Evolutionary conservation across 1,140 invertebrate genomes (phyloP).

Genomic region (Metaphire vulgaris): DNA sequence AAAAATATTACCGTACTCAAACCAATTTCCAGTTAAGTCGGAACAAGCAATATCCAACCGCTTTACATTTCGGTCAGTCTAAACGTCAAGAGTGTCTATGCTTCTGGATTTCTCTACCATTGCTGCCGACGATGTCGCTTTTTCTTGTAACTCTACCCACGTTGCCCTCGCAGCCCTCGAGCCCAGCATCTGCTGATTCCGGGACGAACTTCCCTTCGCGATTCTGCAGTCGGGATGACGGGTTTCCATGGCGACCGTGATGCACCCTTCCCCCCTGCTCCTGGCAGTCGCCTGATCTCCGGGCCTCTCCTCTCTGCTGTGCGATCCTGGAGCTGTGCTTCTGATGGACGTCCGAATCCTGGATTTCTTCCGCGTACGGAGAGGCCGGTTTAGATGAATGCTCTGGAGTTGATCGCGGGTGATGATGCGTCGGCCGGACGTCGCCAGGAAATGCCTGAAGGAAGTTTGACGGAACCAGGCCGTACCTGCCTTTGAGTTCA

Average conservation of each 20-base stretch:
- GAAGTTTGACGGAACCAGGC: conserved; percentile 94
- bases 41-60: too few species aligned
- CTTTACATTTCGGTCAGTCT: too few species aligned
- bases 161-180: background rate
- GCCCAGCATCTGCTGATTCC: background rate
- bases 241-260: background rate
- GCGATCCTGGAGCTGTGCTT: background rate
- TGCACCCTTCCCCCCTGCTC: background rate
- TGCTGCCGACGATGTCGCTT: background rate
- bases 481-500: conserved; percentile 75
- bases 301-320: background rate
- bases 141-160: background rate
- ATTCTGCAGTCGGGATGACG: background rate
- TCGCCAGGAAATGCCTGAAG: conserved; percentile 23
- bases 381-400: background rate
- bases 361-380: background rate
- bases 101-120: background rate
- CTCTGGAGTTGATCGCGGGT: background rate
- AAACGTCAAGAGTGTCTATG: background rate
- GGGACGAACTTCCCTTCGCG: background rate
- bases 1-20: too few species aligned
- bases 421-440: background rate
- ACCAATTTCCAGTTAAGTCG: too few species aligned
- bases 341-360: background rate
- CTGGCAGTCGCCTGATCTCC: background rate